A percentile compares a stretch with the other conserved stretches of the same genome.
phyloP scores from a whole-genome alignment of 2,113 vertebrate species.

The Ctenodactylus gundi region DNA sequence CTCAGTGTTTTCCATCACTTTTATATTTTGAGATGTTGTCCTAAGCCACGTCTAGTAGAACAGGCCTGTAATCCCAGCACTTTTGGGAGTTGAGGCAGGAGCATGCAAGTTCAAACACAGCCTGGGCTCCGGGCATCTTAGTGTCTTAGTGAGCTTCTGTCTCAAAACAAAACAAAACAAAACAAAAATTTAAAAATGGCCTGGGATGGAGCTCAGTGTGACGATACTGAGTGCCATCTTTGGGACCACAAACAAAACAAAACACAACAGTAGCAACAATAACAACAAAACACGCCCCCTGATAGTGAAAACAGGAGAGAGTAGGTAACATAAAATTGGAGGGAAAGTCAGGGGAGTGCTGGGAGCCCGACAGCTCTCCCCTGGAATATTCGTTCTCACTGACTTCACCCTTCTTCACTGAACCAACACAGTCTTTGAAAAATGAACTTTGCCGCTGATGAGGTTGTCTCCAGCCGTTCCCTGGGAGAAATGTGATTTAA shows the following conservation, averaged over 20 bases:
- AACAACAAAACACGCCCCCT: too few species aligned
- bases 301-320: neutral
- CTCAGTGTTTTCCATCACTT: neutral
- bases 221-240: too few species aligned
- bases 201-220: too few species aligned
- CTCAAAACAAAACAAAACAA: neutral
- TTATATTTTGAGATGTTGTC: neutral
- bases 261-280: neutral
- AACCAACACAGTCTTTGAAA: neutral
- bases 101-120: too few species aligned
- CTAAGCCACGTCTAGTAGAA: too few species aligned
- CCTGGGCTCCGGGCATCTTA: too few species aligned
- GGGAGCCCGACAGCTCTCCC: neutral
- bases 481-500: conserved; percentile 64
- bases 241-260: neutral
- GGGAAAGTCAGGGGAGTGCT: neutral
- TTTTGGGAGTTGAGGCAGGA: too few species aligned
- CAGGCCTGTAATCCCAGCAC: too few species aligned
- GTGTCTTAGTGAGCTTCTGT: too few species aligned
- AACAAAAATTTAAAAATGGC: too few species aligned
- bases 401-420: neutral
- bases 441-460: neutral
- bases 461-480: neutral
- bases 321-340: neutral
- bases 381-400: neutral